Evolutionary conservation across 2,113 vertebrate genomes (phyloP).

Genomic region (Myxocyprinus asiaticus): DNA sequence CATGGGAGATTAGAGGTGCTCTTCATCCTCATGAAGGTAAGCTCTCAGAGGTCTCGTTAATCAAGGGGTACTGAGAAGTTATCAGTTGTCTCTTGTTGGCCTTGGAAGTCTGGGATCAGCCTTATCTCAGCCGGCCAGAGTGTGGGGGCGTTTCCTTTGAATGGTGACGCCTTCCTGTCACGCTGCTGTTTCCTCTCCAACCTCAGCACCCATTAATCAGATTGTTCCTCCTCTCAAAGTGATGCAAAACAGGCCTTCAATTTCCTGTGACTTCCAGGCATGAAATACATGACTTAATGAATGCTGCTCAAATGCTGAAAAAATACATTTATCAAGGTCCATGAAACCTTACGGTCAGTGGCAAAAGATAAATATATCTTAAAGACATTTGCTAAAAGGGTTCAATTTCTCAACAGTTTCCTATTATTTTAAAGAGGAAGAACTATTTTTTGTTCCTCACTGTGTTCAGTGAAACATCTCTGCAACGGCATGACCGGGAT

Average conservation of each 20-base stretch:
- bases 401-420: background rate
- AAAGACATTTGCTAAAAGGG: slow-evolving; percentile 24
- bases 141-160: slow-evolving; percentile 74
- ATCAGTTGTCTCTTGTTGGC: slow-evolving; percentile 68
- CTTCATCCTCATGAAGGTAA: background rate
- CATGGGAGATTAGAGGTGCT: slow-evolving; percentile 17
- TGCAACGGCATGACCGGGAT: background rate
- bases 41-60: slow-evolving; percentile 50
- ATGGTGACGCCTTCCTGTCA: slow-evolving; percentile 83
- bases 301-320: slow-evolving; percentile 17
- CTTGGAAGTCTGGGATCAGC: slow-evolving; percentile 68
- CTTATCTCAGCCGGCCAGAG: slow-evolving; percentile 85
- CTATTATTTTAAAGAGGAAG: slow-evolving; percentile 1
- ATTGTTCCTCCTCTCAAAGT: slow-evolving; percentile 76
- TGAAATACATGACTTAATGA: slow-evolving; percentile 16
- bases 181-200: slow-evolving; percentile 78
- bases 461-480: background rate
- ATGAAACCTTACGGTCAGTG: background rate
- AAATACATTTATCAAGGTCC: background rate
- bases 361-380: slow-evolving; percentile 26
- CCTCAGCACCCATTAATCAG: slow-evolving; percentile 71
- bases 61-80: slow-evolving; percentile 69
- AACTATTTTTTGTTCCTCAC: background rate
- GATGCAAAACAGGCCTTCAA: slow-evolving; percentile 33
- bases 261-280: slow-evolving; percentile 18